These are phyloP conservation scores for Malthinus flaveolus DNA, from an alignment of 2,888 invertebrate species.

Conservation along the genomic window DNA sequence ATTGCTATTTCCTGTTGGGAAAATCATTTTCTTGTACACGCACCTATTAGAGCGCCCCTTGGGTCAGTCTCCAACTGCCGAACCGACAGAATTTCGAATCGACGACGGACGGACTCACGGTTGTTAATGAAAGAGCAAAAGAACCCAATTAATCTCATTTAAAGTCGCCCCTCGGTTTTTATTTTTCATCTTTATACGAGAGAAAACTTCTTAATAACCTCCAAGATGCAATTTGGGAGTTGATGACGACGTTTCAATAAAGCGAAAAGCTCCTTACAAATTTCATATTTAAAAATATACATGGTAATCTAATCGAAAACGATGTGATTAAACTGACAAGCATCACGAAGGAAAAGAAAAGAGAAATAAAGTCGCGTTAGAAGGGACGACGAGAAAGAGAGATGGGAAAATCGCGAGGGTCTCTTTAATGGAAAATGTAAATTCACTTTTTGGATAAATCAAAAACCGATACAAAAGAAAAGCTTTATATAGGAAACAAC, in stretches of 20 bases:
- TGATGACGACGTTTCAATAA: not conserved
- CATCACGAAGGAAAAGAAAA: not conserved
- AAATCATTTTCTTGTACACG: too few species aligned
- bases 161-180: too few species aligned
- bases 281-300: constrained; percentile 1
- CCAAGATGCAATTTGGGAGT: not conserved
- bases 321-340: not conserved
- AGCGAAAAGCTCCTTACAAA: not conserved
- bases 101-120: too few species aligned
- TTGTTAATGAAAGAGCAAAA: too few species aligned
- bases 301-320: constrained; percentile 1
- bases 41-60: too few species aligned
- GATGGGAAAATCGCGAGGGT: constrained; percentile 7
- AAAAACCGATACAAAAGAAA: constrained; percentile 45
- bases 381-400: not conserved
- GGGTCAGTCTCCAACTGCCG: too few species aligned
- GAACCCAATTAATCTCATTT: too few species aligned
- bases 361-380: not conserved
- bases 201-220: not conserved
- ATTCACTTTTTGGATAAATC: constrained; percentile 49
- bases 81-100: too few species aligned
- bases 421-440: constrained; percentile 45
- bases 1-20: too few species aligned
- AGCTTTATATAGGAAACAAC: constrained; percentile 40
- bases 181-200: too few species aligned